These are phyloP conservation scores for Phoxinus phoxinus DNA, from an alignment of 2,113 vertebrate genomes.

Conservation along the genomic window DNA sequence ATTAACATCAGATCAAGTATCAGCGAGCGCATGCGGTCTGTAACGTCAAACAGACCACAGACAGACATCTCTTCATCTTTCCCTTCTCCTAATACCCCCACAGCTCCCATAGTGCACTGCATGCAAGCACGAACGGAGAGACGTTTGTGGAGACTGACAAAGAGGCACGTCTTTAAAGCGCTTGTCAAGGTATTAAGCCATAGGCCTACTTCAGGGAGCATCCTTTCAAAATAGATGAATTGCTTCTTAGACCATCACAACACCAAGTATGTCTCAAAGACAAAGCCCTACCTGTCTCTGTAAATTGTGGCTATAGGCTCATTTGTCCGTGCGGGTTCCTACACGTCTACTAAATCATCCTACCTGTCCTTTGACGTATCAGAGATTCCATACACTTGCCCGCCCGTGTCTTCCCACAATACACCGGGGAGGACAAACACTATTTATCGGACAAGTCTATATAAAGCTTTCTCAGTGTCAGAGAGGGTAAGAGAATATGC, in stretches of 20 bases:
- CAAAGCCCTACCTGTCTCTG: constrained; percentile 4
- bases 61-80: constrained; percentile 74
- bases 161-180: constrained; percentile 33
- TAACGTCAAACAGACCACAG: constrained; percentile 77
- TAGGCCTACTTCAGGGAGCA: constrained; percentile 41
- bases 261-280: constrained; percentile 25
- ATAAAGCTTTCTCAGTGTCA: constrained; percentile 55
- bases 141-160: constrained; percentile 44
- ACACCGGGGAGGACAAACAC: constrained; percentile 42
- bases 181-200: constrained; percentile 53
- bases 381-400: constrained; percentile 49
- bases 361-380: constrained; percentile 26
- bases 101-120: constrained; percentile 38
- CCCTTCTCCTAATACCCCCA: constrained; percentile 59
- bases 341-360: constrained; percentile 37
- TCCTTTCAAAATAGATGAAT: constrained; percentile 44
- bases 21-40: constrained; percentile 75
- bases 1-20: constrained; percentile 86
- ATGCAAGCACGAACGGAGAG: constrained; percentile 40
- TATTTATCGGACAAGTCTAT: constrained; percentile 54
- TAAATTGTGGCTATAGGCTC: constrained; percentile 41
- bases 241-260: constrained; percentile 42
- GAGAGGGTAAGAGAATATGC: constrained; percentile 53
- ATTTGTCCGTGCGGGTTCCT: constrained; percentile 24
- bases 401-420: constrained; percentile 48